phyloP scores from a whole-genome alignment of 1,140 invertebrate species.

The Eciton burchellii region DNA sequence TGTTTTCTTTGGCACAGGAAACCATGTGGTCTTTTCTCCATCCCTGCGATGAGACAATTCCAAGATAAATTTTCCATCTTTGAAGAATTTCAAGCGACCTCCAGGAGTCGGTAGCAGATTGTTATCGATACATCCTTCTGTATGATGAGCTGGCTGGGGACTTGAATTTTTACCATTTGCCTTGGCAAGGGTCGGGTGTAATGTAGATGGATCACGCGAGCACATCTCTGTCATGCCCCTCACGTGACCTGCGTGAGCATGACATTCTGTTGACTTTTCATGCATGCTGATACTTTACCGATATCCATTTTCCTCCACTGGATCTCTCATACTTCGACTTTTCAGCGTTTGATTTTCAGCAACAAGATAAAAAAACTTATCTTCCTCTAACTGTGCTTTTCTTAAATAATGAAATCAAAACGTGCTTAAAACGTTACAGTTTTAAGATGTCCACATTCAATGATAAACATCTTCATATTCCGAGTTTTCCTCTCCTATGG shows the following conservation, averaged over 20 bases:
- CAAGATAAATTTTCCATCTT: conserved; percentile 95
- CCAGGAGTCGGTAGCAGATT: conserved; percentile 82
- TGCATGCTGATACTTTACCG: conserved; percentile 83
- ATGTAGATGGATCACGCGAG: conserved; percentile 84
- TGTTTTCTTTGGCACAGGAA: conserved; percentile 93
- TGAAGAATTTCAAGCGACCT: conserved; percentile 87
- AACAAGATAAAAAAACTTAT: neutral
- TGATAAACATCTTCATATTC: neutral
- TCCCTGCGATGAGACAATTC: conserved; percentile 93
- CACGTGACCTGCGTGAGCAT: conserved; percentile 84
- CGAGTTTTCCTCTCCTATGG: neutral
- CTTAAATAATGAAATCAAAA: conserved; percentile 5
- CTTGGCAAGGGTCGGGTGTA: conserved; percentile 83
- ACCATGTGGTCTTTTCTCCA: conserved; percentile 93
- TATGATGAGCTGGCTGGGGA: conserved; percentile 78
- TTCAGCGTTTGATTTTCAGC: conserved; percentile 11
- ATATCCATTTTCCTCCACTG: conserved; percentile 83
- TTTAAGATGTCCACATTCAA: neutral
- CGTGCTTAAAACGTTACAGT: neutral
- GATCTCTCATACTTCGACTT: conserved; percentile 79
- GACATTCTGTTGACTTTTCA: conserved; percentile 85
- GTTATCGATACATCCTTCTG: conserved; percentile 76
- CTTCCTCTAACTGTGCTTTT: conserved; percentile 6
- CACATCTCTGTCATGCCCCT: conserved; percentile 85
- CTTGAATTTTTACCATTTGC: conserved; percentile 84